These are phyloP conservation scores for Upupa epops DNA, from an alignment of 2,113 vertebrate genomes.

Conservation along the genomic window DNA sequence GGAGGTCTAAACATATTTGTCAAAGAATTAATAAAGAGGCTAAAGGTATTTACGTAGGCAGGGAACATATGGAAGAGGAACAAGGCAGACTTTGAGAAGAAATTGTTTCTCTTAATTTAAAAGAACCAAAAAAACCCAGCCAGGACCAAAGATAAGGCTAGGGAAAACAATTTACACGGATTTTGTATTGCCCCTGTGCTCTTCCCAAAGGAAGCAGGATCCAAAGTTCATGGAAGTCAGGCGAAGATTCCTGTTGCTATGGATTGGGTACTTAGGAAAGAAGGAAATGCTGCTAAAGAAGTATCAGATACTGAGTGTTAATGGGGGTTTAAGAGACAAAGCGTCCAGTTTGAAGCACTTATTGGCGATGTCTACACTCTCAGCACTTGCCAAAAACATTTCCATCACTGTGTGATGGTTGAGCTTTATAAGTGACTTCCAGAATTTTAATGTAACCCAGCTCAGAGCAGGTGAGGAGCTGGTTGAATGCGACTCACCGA, in stretches of 20 bases:
- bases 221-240: conserved; percentile 37
- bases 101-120: conserved; percentile 66
- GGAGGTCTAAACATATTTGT: conserved; percentile 73
- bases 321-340: conserved; percentile 65
- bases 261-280: neutral
- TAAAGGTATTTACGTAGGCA: conserved; percentile 81
- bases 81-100: conserved; percentile 64
- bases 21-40: conserved; percentile 76
- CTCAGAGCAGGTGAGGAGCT: conserved; percentile 37
- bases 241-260: conserved; percentile 25
- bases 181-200: conserved; percentile 4
- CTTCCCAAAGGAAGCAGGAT: conserved; percentile 20
- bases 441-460: conserved; percentile 35
- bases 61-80: conserved; percentile 76
- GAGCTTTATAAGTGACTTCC: conserved; percentile 43
- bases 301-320: conserved; percentile 59
- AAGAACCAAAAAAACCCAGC: neutral
- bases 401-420: conserved; percentile 56
- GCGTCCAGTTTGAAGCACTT: conserved; percentile 69
- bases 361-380: conserved; percentile 68
- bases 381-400: conserved; percentile 67
- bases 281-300: conserved; percentile 46
- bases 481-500: neutral
- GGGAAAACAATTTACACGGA: neutral
- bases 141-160: conserved; percentile 35